These are phyloP conservation scores for Trichoplusia ni DNA, from an alignment of 1,140 invertebrate genomes.

Conservation along the genomic window DNA sequence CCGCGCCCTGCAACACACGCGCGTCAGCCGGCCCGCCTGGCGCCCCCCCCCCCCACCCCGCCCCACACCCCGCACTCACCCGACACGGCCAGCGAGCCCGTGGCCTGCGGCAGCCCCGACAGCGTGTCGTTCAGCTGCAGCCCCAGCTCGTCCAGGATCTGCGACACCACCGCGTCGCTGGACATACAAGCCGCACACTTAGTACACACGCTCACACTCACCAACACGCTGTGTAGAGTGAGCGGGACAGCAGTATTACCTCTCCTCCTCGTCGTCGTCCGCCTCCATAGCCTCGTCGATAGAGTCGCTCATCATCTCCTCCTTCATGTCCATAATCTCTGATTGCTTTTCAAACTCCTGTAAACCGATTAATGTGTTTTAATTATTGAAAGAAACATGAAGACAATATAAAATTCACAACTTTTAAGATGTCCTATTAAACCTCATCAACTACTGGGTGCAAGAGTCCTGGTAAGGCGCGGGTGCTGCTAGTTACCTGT, in stretches of 20 bases:
- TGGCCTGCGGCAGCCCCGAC: conserved; percentile 91
- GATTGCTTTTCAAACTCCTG: conserved; percentile 99
- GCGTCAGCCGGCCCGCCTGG: conserved; percentile 79
- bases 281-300: conserved; percentile 99
- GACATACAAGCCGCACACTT: conserved; percentile 43
- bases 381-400: no score
- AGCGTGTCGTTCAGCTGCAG: conserved; percentile 95
- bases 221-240: background rate
- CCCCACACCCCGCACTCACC: conserved; percentile 79
- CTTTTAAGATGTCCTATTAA: no score
- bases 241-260: conserved; percentile 77
- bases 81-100: conserved; percentile 83
- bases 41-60: conserved; percentile 58
- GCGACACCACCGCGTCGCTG: conserved; percentile 93
- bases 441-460: background rate
- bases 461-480: background rate
- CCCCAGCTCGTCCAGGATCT: conserved; percentile 98
- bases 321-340: conserved; percentile 99
- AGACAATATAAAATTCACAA: no score
- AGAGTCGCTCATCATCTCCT: conserved; percentile 99
- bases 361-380: conserved; percentile 4
- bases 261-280: conserved; percentile 99
- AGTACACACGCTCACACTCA: background rate
- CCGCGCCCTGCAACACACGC: conserved; percentile 65
- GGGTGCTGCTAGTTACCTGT: conserved; percentile 85